phyloP scores from a whole-genome alignment of 2,113 vertebrate genomes.

The Mionectes macconnelli region DNA sequence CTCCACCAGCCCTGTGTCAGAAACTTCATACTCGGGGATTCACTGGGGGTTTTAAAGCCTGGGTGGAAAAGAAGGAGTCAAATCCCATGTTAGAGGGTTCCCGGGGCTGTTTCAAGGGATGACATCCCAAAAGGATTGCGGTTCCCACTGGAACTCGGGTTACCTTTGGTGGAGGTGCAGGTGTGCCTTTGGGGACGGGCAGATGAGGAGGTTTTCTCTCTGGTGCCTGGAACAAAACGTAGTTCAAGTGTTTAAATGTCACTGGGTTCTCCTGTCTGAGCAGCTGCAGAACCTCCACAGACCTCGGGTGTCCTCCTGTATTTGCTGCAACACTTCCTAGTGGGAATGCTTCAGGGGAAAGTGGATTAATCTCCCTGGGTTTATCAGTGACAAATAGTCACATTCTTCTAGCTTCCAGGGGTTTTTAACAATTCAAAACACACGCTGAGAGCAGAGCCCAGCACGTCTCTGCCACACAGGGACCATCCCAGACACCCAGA shows the following conservation, averaged over 20 bases:
- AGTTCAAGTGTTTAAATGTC: not conserved
- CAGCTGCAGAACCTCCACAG: not conserved
- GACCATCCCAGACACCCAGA: not conserved
- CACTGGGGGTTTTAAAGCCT: conserved; percentile 54
- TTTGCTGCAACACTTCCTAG: not conserved
- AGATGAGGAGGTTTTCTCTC: not conserved
- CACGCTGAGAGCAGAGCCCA: not conserved
- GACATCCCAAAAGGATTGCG: rapidly evolving
- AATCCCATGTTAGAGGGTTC: not conserved
- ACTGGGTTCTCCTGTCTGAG: not conserved
- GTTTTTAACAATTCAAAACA: not conserved
- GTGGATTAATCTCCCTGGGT: not conserved
- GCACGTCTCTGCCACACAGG: too few relatives aligned
- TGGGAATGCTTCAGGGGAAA: not conserved
- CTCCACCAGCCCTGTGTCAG: not conserved
- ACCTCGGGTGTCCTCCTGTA: not conserved
- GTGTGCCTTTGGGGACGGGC: not conserved
- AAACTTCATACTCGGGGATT: conserved; percentile 38
- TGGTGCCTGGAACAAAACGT: not conserved
- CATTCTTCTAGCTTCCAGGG: not conserved
- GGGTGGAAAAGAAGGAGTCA: not conserved
- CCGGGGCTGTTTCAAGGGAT: not conserved
- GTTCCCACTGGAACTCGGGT: rapidly evolving
- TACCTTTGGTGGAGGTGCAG: conserved; percentile 47
- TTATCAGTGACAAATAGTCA: not conserved